Conservation (phyloP, 2,113 vertebrate species). For the Nematolebias whitei region DNA sequence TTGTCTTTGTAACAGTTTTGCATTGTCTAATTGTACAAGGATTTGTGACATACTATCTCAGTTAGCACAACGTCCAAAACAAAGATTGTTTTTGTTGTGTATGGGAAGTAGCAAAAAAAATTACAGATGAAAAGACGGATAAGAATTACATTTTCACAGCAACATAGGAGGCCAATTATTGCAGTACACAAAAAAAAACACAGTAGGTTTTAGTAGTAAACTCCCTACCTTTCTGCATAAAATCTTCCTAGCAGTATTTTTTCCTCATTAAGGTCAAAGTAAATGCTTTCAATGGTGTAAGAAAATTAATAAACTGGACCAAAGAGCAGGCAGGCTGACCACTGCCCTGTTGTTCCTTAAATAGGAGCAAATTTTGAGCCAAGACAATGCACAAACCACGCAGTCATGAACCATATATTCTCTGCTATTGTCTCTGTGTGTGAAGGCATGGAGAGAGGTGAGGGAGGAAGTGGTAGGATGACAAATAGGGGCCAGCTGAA, state of each 20-base stretch:
- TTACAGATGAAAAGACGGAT: constrained; percentile 19
- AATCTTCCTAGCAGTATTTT: too few relatives aligned
- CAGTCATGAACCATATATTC: constrained; percentile 44
- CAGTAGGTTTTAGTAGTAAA: neutral
- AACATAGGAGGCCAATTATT: neutral
- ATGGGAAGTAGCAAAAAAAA: constrained; percentile 36
- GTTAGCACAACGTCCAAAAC: too few relatives aligned
- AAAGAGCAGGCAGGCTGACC: constrained; percentile 14
- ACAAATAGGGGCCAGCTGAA: constrained; percentile 77
- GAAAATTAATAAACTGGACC: neutral
- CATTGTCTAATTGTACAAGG: too few relatives aligned
- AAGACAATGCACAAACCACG: constrained; percentile 35
- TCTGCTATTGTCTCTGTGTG: constrained; percentile 43
- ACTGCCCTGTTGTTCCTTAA: constrained; percentile 19
- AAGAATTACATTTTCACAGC: constrained; percentile 16
- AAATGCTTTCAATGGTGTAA: constrained; percentile 14
- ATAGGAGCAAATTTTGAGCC: constrained; percentile 27
- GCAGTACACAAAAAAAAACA: constrained; percentile 13
- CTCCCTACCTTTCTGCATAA: too few relatives aligned
- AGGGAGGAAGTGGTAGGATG: constrained; percentile 67
- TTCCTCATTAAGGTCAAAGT: neutral
- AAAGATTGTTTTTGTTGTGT: neutral
- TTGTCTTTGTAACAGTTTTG: too few relatives aligned
- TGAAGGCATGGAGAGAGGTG: constrained; percentile 45
- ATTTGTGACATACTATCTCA: too few relatives aligned